Evolutionary conservation across 2,113 vertebrate genomes (phyloP).

Genomic region (Panthera leo): DNA sequence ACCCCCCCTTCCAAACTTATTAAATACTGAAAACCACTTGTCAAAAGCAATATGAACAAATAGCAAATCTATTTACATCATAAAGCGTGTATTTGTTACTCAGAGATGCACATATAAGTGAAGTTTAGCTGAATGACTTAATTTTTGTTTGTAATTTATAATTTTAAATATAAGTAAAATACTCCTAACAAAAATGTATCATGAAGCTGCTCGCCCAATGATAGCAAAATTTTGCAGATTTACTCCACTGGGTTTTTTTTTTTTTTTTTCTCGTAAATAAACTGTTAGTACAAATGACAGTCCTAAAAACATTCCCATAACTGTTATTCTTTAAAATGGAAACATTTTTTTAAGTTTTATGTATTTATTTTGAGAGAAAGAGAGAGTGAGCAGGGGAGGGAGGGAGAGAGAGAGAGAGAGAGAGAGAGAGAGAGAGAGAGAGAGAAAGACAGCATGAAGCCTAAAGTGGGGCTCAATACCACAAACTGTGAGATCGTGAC

Average conservation of each 20-base stretch:
- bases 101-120: not conserved
- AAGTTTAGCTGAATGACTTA: not conserved
- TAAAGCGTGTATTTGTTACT: not conserved
- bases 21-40: not conserved
- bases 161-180: slow-evolving; percentile 11
- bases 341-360: not conserved
- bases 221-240: not conserved
- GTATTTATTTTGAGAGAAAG: no score
- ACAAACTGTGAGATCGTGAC: no score
- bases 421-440: no score
- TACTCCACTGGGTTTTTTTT: not conserved
- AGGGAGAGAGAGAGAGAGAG: no score
- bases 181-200: not conserved
- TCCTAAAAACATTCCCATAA: not conserved
- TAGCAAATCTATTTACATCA: not conserved
- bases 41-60: slow-evolving; percentile 10
- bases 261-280: not conserved
- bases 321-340: not conserved
- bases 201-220: not conserved
- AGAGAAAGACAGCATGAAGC: no score
- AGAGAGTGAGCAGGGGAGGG: no score
- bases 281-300: not conserved
- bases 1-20: not conserved
- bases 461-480: no score
- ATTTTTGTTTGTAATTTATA: not conserved